Evolutionary conservation across 2,113 vertebrate genomes (phyloP).

Genomic region (Chitala chitala): DNA sequence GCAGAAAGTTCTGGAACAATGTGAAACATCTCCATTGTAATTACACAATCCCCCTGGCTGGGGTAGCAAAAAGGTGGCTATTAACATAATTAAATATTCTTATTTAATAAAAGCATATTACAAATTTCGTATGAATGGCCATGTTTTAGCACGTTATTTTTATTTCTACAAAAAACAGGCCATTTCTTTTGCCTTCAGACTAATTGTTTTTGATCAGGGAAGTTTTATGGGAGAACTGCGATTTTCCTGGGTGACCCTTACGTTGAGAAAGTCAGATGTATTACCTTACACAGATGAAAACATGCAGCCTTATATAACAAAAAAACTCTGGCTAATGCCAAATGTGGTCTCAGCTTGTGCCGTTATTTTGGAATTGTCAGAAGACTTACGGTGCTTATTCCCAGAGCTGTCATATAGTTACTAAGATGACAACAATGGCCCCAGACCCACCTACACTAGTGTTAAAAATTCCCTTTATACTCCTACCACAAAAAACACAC

Average conservation of each 20-base stretch:
- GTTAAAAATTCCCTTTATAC: not conserved
- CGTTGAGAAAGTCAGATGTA: not conserved
- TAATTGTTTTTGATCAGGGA: not conserved
- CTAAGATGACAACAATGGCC: not conserved
- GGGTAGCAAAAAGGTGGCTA: too few species aligned
- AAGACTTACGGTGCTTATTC: too few species aligned
- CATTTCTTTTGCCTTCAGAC: not conserved
- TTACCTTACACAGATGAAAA: not conserved
- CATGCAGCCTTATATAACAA: not conserved
- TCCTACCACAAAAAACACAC: not conserved
- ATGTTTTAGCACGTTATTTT: too few species aligned
- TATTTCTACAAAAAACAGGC: too few species aligned
- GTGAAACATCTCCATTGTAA: too few species aligned
- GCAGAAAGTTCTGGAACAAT: too few species aligned
- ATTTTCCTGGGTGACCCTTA: not conserved
- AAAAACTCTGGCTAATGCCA: not conserved
- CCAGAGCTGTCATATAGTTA: not conserved
- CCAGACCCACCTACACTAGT: too few species aligned
- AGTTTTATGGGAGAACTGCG: not conserved
- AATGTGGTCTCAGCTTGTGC: not conserved
- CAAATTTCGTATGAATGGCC: too few species aligned
- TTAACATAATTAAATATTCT: too few species aligned
- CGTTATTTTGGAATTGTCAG: conserved; percentile 1
- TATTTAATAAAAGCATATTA: too few species aligned
- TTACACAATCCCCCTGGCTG: too few species aligned